Evolutionary conservation across 2,797 vertebrate species (phyloP).

Genomic region (Ptychobarbus kaznakovi): DNA sequence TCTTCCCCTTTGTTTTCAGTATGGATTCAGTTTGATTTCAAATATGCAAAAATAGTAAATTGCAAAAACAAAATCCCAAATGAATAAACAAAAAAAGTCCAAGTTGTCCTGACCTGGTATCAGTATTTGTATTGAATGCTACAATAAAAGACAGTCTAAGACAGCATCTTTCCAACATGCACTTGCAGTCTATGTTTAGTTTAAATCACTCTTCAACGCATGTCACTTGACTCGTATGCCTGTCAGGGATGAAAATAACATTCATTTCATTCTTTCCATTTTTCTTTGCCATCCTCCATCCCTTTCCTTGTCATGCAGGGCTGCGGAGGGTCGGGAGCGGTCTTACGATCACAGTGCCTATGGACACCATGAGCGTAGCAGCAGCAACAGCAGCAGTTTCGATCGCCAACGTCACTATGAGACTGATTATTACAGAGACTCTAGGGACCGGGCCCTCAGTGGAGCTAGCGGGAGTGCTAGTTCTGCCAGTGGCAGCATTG

Average conservation of each 20-base stretch:
- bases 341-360: conserved; percentile 98
- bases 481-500: conserved; percentile 72
- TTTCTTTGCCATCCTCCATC: conserved; percentile 53
- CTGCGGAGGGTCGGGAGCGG: conserved; percentile 96
- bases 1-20: conserved; percentile 20
- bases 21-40: conserved; percentile 6
- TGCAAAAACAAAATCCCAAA: conserved; percentile 4
- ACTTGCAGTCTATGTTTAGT: conserved; percentile 42
- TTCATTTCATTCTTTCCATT: conserved; percentile 56
- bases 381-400: conserved; percentile 84
- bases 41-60: conserved; percentile 7
- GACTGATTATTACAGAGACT: conserved; percentile 96
- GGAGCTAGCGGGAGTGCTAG: conserved; percentile 73
- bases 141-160: conserved; percentile 21
- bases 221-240: conserved; percentile 49
- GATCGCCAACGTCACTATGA: conserved; percentile 98
- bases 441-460: conserved; percentile 89
- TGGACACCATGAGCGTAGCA: conserved; percentile 96
- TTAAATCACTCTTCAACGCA: conserved; percentile 51
- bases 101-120: conserved; percentile 16
- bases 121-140: conserved; percentile 25
- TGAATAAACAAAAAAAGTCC: neutral
- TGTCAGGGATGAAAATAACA: conserved; percentile 54
- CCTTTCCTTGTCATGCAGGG: conserved; percentile 79
- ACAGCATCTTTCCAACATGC: conserved; percentile 42